Percentiles rank a stretch among this genome's conserved stretches.
These are phyloP conservation scores for Mus spicilegus DNA, from an alignment of 2,113 vertebrate species.

Conservation along the genomic window DNA sequence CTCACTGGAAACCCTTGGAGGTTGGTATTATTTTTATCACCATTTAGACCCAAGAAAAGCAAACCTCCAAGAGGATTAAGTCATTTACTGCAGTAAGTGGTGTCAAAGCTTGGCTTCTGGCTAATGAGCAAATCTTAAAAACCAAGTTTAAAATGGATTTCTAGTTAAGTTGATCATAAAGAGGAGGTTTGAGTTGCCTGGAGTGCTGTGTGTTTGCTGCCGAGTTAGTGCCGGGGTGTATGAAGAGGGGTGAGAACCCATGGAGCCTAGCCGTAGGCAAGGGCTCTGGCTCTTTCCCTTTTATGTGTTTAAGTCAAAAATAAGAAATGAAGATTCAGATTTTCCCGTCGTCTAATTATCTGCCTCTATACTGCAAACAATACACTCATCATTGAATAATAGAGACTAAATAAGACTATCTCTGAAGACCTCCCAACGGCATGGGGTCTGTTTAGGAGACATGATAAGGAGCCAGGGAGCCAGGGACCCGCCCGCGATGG, in stretches of 20 bases:
- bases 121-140: slow-evolving; percentile 57
- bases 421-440: slow-evolving; percentile 19
- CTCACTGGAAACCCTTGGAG: slow-evolving; percentile 33
- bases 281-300: not conserved
- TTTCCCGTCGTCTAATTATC: slow-evolving; percentile 53
- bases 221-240: not conserved
- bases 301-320: slow-evolving; percentile 49
- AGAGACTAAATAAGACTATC: not conserved
- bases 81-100: slow-evolving; percentile 63
- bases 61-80: slow-evolving; percentile 58
- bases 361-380: not conserved
- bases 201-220: not conserved
- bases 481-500: slow-evolving; percentile 11
- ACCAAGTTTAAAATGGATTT: slow-evolving; percentile 36
- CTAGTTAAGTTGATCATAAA: slow-evolving; percentile 3
- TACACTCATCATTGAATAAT: slow-evolving; percentile 5
- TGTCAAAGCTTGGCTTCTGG: slow-evolving; percentile 49
- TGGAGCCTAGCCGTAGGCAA: not conserved
- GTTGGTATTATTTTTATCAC: slow-evolving; percentile 57
- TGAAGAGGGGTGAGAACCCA: not conserved
- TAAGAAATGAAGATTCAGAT: slow-evolving; percentile 29
- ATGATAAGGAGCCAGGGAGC: slow-evolving; percentile 41
- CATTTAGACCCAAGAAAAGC: slow-evolving; percentile 42
- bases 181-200: not conserved
- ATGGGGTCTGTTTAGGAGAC: slow-evolving; percentile 41